Conservation (phyloP, 2,888 invertebrate genomes). For the Plebejus argus region DNA sequence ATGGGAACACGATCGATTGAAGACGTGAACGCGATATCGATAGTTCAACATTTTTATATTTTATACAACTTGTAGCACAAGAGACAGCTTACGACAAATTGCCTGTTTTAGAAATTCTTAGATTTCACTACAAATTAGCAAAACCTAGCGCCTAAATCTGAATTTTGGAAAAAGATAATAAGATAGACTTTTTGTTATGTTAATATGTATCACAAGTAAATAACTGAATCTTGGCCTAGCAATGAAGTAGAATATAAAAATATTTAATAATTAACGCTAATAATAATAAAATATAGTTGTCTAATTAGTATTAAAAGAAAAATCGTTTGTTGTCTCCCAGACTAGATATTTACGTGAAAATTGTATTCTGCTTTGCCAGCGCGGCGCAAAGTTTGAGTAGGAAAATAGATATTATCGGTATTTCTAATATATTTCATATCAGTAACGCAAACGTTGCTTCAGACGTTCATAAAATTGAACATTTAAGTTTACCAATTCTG, state of each 20-base stretch:
- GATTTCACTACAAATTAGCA: too few relatives aligned
- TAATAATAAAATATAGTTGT: too few relatives aligned
- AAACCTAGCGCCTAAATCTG: too few relatives aligned
- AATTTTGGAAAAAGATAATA: too few relatives aligned
- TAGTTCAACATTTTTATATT: conserved; percentile 9
- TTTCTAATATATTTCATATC: conserved; percentile 7
- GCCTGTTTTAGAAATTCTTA: too few relatives aligned
- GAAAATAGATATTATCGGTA: conserved; percentile 3
- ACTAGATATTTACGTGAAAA: conserved; percentile 6
- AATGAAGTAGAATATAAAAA: too few relatives aligned
- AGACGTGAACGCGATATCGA: conserved; percentile 9
- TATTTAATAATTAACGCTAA: too few relatives aligned
- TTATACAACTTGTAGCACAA: not conserved
- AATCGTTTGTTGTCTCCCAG: not conserved
- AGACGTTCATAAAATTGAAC: not conserved
- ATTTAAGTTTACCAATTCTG: not conserved
- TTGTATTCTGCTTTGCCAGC: conserved; percentile 5
- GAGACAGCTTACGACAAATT: not conserved
- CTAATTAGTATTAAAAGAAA: not conserved
- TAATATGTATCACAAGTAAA: too few relatives aligned
- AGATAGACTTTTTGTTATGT: too few relatives aligned
- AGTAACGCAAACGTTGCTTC: not conserved
- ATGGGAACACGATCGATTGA: conserved; percentile 6
- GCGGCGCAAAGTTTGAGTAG: conserved; percentile 2
- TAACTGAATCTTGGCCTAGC: too few relatives aligned